Base-by-base conservation (phyloP, 2,888 invertebrate genomes). In the Torymus auratus region DNA sequence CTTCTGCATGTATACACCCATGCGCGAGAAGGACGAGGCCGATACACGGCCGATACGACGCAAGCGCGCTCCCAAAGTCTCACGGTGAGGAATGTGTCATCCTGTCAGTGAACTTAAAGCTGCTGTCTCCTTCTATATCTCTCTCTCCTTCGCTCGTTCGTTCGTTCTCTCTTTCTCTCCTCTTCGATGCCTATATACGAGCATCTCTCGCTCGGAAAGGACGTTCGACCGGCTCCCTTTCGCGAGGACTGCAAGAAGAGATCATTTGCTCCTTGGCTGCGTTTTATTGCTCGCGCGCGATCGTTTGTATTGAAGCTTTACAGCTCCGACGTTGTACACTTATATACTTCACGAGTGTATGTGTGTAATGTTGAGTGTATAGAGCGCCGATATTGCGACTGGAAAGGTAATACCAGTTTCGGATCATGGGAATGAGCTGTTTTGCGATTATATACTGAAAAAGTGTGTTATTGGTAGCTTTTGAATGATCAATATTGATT, bases 31-130 rank as follows among this genome's bases (percentile, higher is more conserved):
- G 23, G 17, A 13, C 55, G 41, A 17, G 50, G 52, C 68, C 56
- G 55, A 79, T 69, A 69, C 14, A n/a, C 20, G 82, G 82, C 65
- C 86, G 84, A 84, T 84, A 28, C 28, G 28, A 28, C 28, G 28
- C 28, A 84, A 86, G 61, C 85, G 84, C 85, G 86, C 86, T 86
- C 84, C 85, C 81, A 87, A 87, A 88, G 87, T 89, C 88, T 88
- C 88, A 89, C 88, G 88, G 87, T 85, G 85, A 85, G 88, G 89
- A 90, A 90, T 89, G 89, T 89, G 89, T 89, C 89, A 88, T 90
- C 87, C 88, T 89, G 89, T 90, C 89, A 89, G 88, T 90, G 88
- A 87, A 88, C 88, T 87, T 88, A 86, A 84, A 80, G 82, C 81
- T 80, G 65, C 64, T 64, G 53, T 85, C 85, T 70, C 53, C 17